Percentiles rank a stretch among this genome's conserved stretches.
Evolutionary conservation across 2,888 invertebrate species (phyloP).

Genomic region (Girardia tigrina): DNA sequence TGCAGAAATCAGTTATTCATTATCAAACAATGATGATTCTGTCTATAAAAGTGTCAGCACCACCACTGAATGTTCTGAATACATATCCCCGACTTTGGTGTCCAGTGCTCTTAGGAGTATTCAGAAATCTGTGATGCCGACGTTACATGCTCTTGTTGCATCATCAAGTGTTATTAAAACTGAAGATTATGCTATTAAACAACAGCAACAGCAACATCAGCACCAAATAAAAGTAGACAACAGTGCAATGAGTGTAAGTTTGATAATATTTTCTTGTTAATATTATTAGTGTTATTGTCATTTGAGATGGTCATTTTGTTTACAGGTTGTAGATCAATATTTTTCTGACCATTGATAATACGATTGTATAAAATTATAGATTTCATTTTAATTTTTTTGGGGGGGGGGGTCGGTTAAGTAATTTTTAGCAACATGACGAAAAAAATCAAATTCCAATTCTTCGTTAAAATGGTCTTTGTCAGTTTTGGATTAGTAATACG

Average conservation of each 20-base stretch:
- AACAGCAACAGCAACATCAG: background rate
- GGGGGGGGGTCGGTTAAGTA: too few species aligned
- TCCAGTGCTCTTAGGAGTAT: slow-evolving; percentile 7
- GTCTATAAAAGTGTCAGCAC: background rate
- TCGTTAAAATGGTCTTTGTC: too few species aligned
- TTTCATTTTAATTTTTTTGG: too few species aligned
- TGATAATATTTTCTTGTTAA: too few species aligned
- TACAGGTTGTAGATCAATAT: too few species aligned
- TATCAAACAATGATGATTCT: background rate
- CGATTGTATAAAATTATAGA: too few species aligned
- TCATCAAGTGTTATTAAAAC: background rate
- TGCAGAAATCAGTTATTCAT: slow-evolving; percentile 14
- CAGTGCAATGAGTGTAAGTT: background rate
- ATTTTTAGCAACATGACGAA: too few species aligned
- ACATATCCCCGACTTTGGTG: slow-evolving; percentile 19
- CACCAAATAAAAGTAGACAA: background rate
- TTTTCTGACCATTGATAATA: too few species aligned
- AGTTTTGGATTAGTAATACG: too few species aligned
- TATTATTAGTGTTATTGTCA: too few species aligned
- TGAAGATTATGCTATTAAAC: slow-evolving; percentile 2
- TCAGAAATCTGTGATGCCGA: slow-evolving; percentile 10
- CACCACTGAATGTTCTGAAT: background rate
- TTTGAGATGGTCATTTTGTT: too few species aligned
- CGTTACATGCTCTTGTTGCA: background rate
- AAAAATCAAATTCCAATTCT: too few species aligned